Evolutionary conservation across 2,888 invertebrate genomes (phyloP).

Genomic region (Gymnoscelis rufifasciata): DNA sequence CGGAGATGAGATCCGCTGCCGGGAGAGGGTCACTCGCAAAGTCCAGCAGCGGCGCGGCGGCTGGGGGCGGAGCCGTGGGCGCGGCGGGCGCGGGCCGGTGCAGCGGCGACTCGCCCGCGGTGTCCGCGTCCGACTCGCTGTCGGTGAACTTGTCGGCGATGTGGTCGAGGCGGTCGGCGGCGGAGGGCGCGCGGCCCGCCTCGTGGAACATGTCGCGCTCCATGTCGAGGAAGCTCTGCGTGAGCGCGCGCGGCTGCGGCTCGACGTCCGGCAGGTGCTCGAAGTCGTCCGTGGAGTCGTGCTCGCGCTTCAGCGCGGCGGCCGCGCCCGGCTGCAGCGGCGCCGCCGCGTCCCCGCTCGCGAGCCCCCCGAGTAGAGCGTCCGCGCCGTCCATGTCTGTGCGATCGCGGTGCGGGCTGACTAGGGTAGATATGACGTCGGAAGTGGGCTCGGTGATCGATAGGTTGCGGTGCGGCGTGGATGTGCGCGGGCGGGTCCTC

Average conservation of each 20-base stretch:
- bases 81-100: conserved; percentile 52
- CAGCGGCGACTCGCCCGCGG: conserved; percentile 66
- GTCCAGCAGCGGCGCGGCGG: conserved; percentile 21
- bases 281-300: conserved; percentile 86
- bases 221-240: conserved; percentile 71
- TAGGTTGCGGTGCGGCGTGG: conserved; percentile 47
- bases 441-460: conserved; percentile 40
- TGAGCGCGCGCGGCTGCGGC: conserved; percentile 51
- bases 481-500: conserved; percentile 50
- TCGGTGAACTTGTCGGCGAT: conserved; percentile 79
- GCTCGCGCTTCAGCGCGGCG: conserved; percentile 74
- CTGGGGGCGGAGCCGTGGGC: conserved; percentile 22
- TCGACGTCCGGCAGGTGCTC: conserved; percentile 80
- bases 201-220: conserved; percentile 69
- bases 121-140: conserved; percentile 77
- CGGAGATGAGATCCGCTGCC: conserved; percentile 18
- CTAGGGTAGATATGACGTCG: not conserved
- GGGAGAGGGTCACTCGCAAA: conserved; percentile 25
- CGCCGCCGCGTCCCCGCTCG: conserved; percentile 49
- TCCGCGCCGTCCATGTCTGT: conserved; percentile 59
- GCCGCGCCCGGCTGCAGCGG: conserved; percentile 22
- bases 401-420: conserved; percentile 13
- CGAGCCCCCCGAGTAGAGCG: conserved; percentile 55
- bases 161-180: conserved; percentile 60
- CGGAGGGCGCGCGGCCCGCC: conserved; percentile 53